Evolutionary conservation across 2,797 vertebrate species (phyloP).

Genomic region (Eulemur mongoz): DNA sequence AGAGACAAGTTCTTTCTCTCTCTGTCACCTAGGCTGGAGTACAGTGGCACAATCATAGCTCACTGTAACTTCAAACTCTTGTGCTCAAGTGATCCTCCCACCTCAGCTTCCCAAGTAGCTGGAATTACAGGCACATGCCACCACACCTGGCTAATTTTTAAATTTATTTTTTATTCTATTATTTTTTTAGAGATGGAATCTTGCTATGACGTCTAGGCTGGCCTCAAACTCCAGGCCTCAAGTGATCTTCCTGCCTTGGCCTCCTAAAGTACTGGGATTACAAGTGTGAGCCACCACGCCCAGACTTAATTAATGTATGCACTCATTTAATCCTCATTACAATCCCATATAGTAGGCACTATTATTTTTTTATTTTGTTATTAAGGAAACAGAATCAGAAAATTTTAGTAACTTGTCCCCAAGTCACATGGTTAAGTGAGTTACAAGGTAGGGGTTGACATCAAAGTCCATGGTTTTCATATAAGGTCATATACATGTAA

Average conservation of each 20-base stretch:
- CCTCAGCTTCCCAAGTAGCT: neutral
- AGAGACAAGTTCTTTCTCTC: neutral
- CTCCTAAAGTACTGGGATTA: too few species aligned
- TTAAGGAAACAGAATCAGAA: constrained; percentile 10
- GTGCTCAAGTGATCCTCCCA: neutral
- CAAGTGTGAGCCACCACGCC: too few species aligned
- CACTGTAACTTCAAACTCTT: neutral
- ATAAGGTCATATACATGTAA: constrained; percentile 11
- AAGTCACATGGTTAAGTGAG: neutral
- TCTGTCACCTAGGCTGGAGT: neutral
- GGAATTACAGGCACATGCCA: neutral
- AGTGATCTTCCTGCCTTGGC: too few species aligned
- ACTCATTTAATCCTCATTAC: neutral
- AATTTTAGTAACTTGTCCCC: constrained; percentile 44
- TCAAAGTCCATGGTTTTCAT: constrained; percentile 39
- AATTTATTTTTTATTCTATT: neutral
- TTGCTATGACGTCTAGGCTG: too few species aligned
- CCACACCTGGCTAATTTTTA: neutral
- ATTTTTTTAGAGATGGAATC: too few species aligned
- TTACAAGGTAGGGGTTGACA: neutral
- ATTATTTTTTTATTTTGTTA: neutral
- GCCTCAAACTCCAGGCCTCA: too few species aligned
- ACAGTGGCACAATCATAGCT: neutral
- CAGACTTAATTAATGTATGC: constrained; percentile 3
- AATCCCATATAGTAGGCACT: neutral